Evolutionary conservation across 1,140 invertebrate species (phyloP).

Genomic region (Papilio polytes): DNA sequence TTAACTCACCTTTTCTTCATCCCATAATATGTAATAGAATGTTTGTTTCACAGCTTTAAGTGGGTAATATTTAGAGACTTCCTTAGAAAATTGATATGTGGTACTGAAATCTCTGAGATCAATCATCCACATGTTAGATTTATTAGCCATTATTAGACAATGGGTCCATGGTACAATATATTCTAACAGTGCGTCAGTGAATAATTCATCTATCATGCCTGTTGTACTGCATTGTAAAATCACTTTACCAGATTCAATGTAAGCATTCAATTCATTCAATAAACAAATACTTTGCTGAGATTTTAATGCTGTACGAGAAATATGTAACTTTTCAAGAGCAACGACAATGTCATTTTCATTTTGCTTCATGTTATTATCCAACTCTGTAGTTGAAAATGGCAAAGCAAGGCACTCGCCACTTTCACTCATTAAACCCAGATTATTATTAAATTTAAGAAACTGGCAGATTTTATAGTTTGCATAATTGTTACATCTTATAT

Average conservation of each 20-base stretch:
- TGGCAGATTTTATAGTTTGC: slow-evolving; percentile 60
- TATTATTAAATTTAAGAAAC: slow-evolving; percentile 48
- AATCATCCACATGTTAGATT: slow-evolving; percentile 66
- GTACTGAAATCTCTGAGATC: slow-evolving; percentile 57
- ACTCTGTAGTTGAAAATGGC: slow-evolving; percentile 49
- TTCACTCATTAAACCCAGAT: slow-evolving; percentile 67
- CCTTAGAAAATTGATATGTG: slow-evolving; percentile 57
- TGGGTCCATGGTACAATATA: slow-evolving; percentile 60
- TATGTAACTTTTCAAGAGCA: slow-evolving; percentile 56
- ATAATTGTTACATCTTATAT: slow-evolving; percentile 57
- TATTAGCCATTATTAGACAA: slow-evolving; percentile 54
- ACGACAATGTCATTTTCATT: slow-evolving; percentile 48
- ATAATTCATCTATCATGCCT: slow-evolving; percentile 54
- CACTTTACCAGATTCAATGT: slow-evolving; percentile 52
- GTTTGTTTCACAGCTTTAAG: slow-evolving; percentile 54
- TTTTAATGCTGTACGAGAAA: slow-evolving; percentile 41
- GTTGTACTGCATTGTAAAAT: slow-evolving; percentile 62
- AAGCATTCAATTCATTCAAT: slow-evolving; percentile 54
- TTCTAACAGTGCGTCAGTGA: slow-evolving; percentile 46
- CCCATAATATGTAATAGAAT: slow-evolving; percentile 68
- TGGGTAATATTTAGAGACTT: slow-evolving; percentile 57
- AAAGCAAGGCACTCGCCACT: slow-evolving; percentile 62
- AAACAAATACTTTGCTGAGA: slow-evolving; percentile 30
- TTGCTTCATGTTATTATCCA: slow-evolving; percentile 52
- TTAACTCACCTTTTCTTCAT: slow-evolving; percentile 59